These are phyloP conservation scores for Chloropsis cyanopogon DNA, from an alignment of 2,113 vertebrate genomes.

Conservation along the genomic window DNA sequence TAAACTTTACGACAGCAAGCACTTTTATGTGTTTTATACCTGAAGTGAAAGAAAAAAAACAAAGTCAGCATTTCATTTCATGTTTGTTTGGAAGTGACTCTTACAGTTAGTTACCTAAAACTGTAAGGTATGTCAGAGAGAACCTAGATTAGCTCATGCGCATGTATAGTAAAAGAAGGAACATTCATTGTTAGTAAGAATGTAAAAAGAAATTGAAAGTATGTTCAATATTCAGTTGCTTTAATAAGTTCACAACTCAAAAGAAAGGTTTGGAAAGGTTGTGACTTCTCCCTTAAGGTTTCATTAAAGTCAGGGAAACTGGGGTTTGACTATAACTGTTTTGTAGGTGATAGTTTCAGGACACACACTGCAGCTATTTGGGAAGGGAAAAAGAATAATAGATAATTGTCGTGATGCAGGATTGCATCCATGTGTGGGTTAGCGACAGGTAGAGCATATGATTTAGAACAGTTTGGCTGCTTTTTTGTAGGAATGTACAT, in stretches of 20 bases:
- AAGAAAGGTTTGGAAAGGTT: not conserved
- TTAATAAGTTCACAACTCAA: not conserved
- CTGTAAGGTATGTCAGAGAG: fast-evolving
- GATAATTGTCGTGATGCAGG: not conserved
- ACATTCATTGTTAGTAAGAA: not conserved
- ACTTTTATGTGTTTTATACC: not conserved
- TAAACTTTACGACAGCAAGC: fast-evolving
- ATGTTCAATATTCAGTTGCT: not conserved
- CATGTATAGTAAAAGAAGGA: not conserved
- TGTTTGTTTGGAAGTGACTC: not conserved
- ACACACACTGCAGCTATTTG: not conserved
- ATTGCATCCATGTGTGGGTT: not conserved
- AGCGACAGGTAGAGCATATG: not conserved
- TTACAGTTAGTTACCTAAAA: not conserved
- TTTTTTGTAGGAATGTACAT: not conserved
- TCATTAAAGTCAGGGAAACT: not conserved
- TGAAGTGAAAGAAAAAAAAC: not conserved
- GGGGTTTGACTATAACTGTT: not conserved
- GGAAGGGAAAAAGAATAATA: not conserved
- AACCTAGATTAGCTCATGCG: not conserved
- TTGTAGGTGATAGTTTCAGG: not conserved
- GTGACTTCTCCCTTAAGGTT: not conserved
- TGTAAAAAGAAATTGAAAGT: not conserved
- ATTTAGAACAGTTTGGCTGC: not conserved
- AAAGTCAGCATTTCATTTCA: not conserved